Evolutionary conservation across 2,888 invertebrate genomes (phyloP), one percentile per base, ranked within the genome.

Genomic region (Teleogryllus oceanicus): DNA sequence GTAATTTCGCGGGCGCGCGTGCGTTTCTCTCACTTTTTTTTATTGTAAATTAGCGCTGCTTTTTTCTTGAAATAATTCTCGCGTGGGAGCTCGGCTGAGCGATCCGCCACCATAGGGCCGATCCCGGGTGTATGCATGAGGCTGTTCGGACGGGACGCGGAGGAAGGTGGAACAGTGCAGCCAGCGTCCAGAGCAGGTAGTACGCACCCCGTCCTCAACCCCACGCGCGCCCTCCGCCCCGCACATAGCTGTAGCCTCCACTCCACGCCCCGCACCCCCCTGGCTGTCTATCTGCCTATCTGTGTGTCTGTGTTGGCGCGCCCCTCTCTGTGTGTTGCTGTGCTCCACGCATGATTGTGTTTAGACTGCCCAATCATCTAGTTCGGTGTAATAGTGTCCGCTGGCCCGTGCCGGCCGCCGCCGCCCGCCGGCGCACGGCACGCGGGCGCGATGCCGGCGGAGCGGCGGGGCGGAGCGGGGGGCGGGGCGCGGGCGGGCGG

Each of bases 101-200:
- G 37, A 37, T 37, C n/a, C 62, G 62, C 62, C 62, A 62, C n/a
- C 62, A 62, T 62, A 62, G 62, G 62, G 62, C 62, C 62, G 62
- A 62, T 62, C 62, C 16, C 62, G 62, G 62, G 62, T n/a, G 62
- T 62, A 62, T 62, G 62, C 62, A 62, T 62, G 62, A 62, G 62
- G 62, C 62, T 62, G 62, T 62, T 62, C 62, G 62, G 62, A 62
- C 62, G 62, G 16, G 62, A 62, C 62, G 62, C 62, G 62, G 62
- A 62, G 62, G 62, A 62, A n/a, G 62, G 62, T 62, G 62, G n/a
- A 62, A n/a, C 62, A 18, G 16, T 18, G n/a, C 62, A 62, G 62
- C 62, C 16, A 62, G 62, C 62, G 62, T 62, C 62, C 16, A n/a
- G n/a, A 18, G 62, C 62, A 62, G 62, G 62, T 62, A 62, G 62